These are phyloP conservation scores for Sander vitreus DNA, from an alignment of 2,113 vertebrate species.

Conservation along the genomic window DNA sequence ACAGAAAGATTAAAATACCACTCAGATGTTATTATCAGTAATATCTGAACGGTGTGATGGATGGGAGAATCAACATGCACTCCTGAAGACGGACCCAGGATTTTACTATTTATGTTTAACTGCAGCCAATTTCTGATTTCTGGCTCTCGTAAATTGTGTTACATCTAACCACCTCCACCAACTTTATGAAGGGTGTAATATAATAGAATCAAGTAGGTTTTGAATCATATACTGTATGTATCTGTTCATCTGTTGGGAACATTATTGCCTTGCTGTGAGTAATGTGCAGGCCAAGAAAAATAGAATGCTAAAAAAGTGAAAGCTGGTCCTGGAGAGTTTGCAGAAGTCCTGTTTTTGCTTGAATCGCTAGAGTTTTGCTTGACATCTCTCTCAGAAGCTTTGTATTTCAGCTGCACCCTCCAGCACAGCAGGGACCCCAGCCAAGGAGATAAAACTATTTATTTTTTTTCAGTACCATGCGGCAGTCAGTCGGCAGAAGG, in stretches of 20 bases:
- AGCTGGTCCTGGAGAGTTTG: slow-evolving; percentile 3
- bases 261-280: neutral
- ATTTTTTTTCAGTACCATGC: slow-evolving; percentile 23
- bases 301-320: neutral
- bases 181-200: neutral
- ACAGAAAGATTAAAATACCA: neutral
- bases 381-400: slow-evolving; percentile 36
- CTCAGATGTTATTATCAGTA: neutral
- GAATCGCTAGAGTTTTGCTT: slow-evolving; percentile 18
- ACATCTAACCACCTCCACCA: neutral
- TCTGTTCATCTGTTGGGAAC: neutral
- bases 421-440: slow-evolving; percentile 33
- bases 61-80: neutral
- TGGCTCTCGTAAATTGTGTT: neutral
- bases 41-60: neutral
- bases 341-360: slow-evolving; percentile 12
- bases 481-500: slow-evolving; percentile 18
- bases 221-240: neutral
- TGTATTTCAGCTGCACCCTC: slow-evolving; percentile 45
- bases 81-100: neutral
- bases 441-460: slow-evolving; percentile 55
- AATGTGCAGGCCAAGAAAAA: neutral
- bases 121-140: neutral
- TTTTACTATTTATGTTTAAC: neutral
- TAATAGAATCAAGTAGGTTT: neutral